Evolutionary conservation across 2,888 invertebrate genomes (phyloP).

Genomic region (Metellina segmentata): DNA sequence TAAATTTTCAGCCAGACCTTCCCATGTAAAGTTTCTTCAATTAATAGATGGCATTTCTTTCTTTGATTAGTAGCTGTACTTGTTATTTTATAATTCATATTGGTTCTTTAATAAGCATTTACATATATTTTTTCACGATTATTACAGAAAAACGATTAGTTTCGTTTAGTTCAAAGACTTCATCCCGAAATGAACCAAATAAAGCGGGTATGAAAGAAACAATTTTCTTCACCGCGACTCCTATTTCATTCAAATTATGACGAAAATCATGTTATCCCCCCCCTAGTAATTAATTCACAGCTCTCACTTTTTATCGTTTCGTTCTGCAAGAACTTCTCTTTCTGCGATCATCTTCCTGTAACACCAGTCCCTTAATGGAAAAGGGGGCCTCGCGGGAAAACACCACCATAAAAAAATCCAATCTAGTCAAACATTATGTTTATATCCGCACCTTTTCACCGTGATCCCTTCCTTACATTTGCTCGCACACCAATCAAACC

Average conservation of each 20-base stretch:
- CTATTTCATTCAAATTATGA: background rate
- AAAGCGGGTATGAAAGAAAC: too few species aligned
- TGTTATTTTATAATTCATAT: too few species aligned
- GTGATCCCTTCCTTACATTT: constrained; percentile 33
- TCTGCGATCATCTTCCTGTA: background rate
- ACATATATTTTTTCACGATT: too few species aligned
- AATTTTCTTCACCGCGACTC: background rate
- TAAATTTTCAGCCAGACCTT: too few species aligned
- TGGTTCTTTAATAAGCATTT: too few species aligned
- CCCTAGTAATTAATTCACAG: background rate
- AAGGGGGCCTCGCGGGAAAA: constrained; percentile 30
- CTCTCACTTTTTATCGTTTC: background rate
- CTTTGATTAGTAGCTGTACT: too few species aligned
- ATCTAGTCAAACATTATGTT: constrained; percentile 52
- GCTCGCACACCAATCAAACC: constrained; percentile 57
- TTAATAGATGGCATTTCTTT: too few species aligned
- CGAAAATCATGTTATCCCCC: background rate
- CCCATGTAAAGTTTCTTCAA: too few species aligned
- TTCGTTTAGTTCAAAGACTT: too few species aligned
- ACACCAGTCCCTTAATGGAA: background rate
- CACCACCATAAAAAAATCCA: constrained; percentile 26
- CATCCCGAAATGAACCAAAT: too few species aligned
- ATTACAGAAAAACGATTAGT: too few species aligned
- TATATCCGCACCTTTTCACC: constrained; percentile 49
- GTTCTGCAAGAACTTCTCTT: background rate